These are phyloP conservation scores for Pavo muticus DNA, from an alignment of 2,113 vertebrate species.

Conservation along the genomic window DNA sequence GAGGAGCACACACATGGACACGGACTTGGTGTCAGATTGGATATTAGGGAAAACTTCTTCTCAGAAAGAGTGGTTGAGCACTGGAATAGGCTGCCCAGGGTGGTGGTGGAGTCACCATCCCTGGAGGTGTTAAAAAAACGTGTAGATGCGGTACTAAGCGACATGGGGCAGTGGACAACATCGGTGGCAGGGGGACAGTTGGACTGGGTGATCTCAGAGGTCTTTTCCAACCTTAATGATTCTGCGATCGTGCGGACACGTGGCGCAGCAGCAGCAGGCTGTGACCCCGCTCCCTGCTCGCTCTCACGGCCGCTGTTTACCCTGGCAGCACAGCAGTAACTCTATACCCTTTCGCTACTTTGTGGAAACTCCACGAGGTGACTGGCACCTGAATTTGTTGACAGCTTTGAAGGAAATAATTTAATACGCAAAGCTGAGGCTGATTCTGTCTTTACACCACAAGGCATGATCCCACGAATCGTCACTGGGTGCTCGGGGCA, in stretches of 20 bases:
- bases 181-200: too few species aligned
- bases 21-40: not conserved
- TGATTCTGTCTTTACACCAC: not conserved
- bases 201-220: too few species aligned
- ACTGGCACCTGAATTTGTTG: slow-evolving; percentile 9
- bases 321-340: not conserved
- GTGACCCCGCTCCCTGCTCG: not conserved
- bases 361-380: not conserved
- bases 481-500: not conserved
- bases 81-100: too few species aligned
- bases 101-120: too few species aligned
- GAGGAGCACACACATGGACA: not conserved
- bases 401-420: slow-evolving; percentile 38
- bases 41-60: too few species aligned
- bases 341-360: not conserved
- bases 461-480: not conserved
- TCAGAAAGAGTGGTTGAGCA: too few species aligned
- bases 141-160: too few species aligned
- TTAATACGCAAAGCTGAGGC: slow-evolving; percentile 14
- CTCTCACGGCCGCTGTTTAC: not conserved
- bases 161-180: too few species aligned
- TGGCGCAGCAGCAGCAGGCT: not conserved
- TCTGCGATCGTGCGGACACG: not conserved
- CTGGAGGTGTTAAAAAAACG: too few species aligned
- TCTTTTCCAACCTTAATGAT: too few species aligned